Base-by-base conservation (phyloP, 2,113 vertebrate species). In the Passer montanus region DNA sequence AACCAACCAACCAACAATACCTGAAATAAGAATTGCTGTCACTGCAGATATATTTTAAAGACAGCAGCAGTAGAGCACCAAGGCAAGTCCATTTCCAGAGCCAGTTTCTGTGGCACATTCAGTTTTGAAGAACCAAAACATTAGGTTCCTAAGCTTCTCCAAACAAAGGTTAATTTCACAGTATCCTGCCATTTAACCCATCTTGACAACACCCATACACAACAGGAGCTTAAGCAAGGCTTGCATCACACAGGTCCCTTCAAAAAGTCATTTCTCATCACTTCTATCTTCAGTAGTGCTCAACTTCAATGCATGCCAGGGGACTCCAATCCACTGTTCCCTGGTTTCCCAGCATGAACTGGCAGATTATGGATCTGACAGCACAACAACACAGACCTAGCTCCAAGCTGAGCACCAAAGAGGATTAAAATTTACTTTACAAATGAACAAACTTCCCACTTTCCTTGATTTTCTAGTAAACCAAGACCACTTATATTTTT, bases 271-370 rank as follows among this genome's bases (percentile, higher is more conserved):
- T 28, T 89, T 85, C 41, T 73, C 39, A 59, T 14, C 69, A 19
- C 49, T 16, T 53, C 6, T 7, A 39, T 14, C 44, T 39, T 52
- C 17, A 84, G 43, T 0, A 39, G 44, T 0, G 4, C 5, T 50
- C 44, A 77, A 28, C 6, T 26, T 9, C 1, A 41, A 15, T 4
- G 16, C 23, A 52, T 28, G 50, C 50, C n/a, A n/a, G 9, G 26
- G 39, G 49, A 44, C 66, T 56, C 30, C 3, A 18, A 44, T 3
- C 39, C 26, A 39, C 13, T 1, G 4, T 2, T 31, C 37, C 27
- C 43, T 55, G 4, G 0, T 27, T 79, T 33, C n/a, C 69, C 70
- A 30, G 9, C 5, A 26, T 1, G 15, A 83, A 11, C 28, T 49
- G 59, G 37, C 27, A 89, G 31, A 3, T 20, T 37, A 23, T 10